Percentiles rank a stretch among this genome's conserved stretches.
Conservation (phyloP, 2,888 invertebrate species). For the Hemithea aestivaria region DNA sequence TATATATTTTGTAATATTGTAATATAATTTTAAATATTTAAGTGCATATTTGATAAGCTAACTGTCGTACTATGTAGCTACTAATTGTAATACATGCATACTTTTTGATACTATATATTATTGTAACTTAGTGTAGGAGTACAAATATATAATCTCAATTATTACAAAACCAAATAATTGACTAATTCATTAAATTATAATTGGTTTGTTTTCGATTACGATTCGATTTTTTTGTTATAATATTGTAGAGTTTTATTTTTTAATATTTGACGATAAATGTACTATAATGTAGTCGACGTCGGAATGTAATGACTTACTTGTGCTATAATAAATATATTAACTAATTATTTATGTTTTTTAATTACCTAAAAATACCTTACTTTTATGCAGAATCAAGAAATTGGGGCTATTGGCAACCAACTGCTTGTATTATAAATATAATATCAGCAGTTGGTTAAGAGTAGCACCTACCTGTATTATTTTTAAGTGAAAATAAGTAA, state of each 20-base stretch:
- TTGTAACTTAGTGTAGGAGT: slow-evolving; percentile 17
- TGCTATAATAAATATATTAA: slow-evolving; percentile 26
- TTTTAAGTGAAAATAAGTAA: too few relatives aligned
- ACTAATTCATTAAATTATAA: slow-evolving; percentile 30
- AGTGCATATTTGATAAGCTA: slow-evolving; percentile 4
- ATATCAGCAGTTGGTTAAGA: too few relatives aligned
- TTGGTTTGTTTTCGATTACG: slow-evolving; percentile 28
- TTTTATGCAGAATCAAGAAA: too few relatives aligned
- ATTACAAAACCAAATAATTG: slow-evolving; percentile 28
- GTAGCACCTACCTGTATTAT: too few relatives aligned
- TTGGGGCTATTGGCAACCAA: too few relatives aligned
- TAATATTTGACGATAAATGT: slow-evolving; percentile 19
- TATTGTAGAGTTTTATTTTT: slow-evolving; percentile 28
- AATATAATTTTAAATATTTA: background rate
- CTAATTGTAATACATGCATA: slow-evolving; percentile 20
- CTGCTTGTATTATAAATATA: too few relatives aligned
- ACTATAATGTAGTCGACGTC: slow-evolving; percentile 22
- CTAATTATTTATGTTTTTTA: slow-evolving; percentile 20
- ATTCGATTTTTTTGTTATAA: slow-evolving; percentile 22
- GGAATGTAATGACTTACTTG: slow-evolving; percentile 22
- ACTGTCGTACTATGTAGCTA: slow-evolving; percentile 25
- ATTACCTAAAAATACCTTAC: too few relatives aligned
- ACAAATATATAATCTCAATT: slow-evolving; percentile 25
- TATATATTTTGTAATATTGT: too few relatives aligned
- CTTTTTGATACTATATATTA: slow-evolving; percentile 36